Base-by-base conservation (phyloP, 2,888 invertebrate species). In the Cerastis leucographa region DNA sequence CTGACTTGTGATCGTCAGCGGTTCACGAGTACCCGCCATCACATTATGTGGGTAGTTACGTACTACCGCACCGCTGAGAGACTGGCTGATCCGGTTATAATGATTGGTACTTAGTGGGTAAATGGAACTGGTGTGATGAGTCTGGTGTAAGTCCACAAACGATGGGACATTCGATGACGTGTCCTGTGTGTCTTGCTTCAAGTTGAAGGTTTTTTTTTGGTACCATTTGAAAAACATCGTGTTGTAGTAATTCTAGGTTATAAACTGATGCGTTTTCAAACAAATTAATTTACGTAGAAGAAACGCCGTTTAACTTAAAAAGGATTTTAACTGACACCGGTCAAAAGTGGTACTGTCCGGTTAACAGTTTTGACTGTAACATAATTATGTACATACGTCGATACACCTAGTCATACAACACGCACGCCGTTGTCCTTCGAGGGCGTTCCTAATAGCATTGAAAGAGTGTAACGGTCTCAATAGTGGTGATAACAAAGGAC, bases 1-100 rank as follows among this genome's bases (percentile, higher is more conserved):
- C 68, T 74, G 85, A 72, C 86, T 74, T 29, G 78, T 56, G 29
- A 62, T 46, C 83, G 83, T 74, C 86, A 74, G 84, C 83, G 72
- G 74, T 19, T 67, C 71, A n/a, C 68, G 49, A 82, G 78, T 29
- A 46, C 71, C 65, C 59, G 29, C 49, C 29, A 29, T 40, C 35
- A 25, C 44, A 35, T 51, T 46, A 44, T 70, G 54, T 35, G 54
- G n/a, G 11, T 54, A 75, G 44, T 29, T 44, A 40, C n/a, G 2
- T 46, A 25, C 44, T 46, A 25, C 61, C 67, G 59, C 68, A 19
- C 11, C 17, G n/a, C 59, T 65, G 64, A 71, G 49, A 65, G 62
- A 25, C 56, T 17, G 67, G 8, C 19, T n/a, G 12, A 40, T 62
- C 12, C n/a, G 66, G 49, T 83, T 56, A 78, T 70, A 66, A 61